Base-by-base conservation (phyloP, 2,888 invertebrate genomes). In the Ophion slaviceki region DNA sequence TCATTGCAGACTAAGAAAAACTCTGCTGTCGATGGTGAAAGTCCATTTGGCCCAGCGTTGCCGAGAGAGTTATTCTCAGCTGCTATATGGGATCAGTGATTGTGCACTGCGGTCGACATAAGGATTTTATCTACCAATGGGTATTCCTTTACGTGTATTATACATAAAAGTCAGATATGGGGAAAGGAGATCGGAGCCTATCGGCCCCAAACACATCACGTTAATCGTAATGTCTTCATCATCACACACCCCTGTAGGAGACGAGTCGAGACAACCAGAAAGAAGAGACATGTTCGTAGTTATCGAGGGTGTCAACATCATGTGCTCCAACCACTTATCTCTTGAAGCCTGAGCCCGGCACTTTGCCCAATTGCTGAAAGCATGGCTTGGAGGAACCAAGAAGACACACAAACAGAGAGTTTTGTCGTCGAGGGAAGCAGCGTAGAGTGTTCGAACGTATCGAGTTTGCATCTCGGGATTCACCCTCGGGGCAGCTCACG, bases 11-110 rank as follows among this genome's bases (percentile, higher is more conserved):
- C 17, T 36, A 75, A 71, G 79, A 67, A 70, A 36, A 82, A 79
- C 59, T 75, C 24, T 71, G 78, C 67, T 80, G 80, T 78, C 80
- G 80, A 80, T 78, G 82, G 68, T 53, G 61, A 74, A 20, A 75
- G 53, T 78, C 74, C 70, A 28, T 70, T 68, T 32, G 62, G 59
- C 59, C 59, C 57, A 74, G 45, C 72, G 28, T 64, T 79, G 72
- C 72, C 72, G 62, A 57, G 6, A 61, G 72, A 72, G 75, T 72
- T 76, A 72, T 14, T 57, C n/a, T 66, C 45, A 7, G 32, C 67
- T 47, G 67, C 40, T 80, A 62, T 53, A 74, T 80, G 61, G 24
- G 36, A 67, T 59, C 47, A 67, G 62, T 61, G 62, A 72, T 76
- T 76, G 47, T 32, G 76, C 62, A 68, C 53, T 72, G 62, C 53